These are phyloP conservation scores for Stylophora pistillata DNA, from an alignment of 64 coral and sea anemone genomes.

Conservation along the genomic window DNA sequence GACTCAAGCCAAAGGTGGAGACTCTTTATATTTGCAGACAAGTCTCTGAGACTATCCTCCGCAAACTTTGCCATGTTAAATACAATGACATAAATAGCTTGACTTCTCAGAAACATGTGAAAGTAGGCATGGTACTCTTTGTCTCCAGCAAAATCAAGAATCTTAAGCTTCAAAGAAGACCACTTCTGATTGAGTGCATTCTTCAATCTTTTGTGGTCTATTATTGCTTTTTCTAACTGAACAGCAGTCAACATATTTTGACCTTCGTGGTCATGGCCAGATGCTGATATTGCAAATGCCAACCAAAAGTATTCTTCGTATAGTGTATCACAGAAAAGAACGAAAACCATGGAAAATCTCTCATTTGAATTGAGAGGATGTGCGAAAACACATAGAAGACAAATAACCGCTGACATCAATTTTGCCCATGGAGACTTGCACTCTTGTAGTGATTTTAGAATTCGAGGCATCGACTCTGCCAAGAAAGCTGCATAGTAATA, in stretches of 20 bases:
- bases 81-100: conserved; percentile 64
- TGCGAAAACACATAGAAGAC: no score
- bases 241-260: background rate
- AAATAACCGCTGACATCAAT: background rate
- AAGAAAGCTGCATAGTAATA: background rate
- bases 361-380: background rate
- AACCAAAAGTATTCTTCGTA: background rate
- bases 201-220: conserved; percentile 20
- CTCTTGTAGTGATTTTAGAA: background rate
- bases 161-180: conserved; percentile 41
- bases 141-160: conserved; percentile 79
- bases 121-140: conserved; percentile 60
- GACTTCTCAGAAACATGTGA: conserved; percentile 55
- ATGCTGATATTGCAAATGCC: no score
- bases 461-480: background rate
- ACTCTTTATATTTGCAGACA: background rate
- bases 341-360: background rate
- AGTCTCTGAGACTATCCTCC: conserved; percentile 13
- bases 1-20: conserved; percentile 62
- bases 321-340: background rate
- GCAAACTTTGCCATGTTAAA: conserved; percentile 44
- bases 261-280: background rate
- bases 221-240: conserved; percentile 10
- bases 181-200: conserved; percentile 41
- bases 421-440: background rate